Evolutionary conservation across 92 coral and sea anemone species (phyloP).

Genomic region (Montipora capitata): DNA sequence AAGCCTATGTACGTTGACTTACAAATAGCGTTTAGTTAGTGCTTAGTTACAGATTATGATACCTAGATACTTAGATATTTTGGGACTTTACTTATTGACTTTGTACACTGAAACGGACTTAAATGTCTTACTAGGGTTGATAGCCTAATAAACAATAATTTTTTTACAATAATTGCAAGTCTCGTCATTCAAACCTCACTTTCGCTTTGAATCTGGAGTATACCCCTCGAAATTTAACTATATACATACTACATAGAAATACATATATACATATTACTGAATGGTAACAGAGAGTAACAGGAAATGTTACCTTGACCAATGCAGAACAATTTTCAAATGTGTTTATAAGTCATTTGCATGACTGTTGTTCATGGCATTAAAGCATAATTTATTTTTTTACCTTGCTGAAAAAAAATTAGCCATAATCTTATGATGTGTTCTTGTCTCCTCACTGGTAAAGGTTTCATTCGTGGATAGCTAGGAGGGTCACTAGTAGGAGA

Average conservation of each 20-base stretch:
- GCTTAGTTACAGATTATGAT: not conserved
- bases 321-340: slow-evolving; percentile 1
- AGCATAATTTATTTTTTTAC: not conserved
- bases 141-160: too few species aligned
- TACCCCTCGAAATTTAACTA: too few species aligned
- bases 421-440: slow-evolving; percentile 17
- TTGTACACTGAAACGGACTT: too few species aligned
- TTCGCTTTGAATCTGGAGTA: too few species aligned
- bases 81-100: too few species aligned
- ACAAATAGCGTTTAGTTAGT: not conserved
- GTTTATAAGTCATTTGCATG: not conserved
- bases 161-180: too few species aligned
- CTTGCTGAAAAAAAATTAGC: not conserved
- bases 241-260: not conserved
- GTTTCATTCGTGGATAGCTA: slow-evolving; percentile 51
- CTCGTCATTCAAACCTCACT: too few species aligned
- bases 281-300: not conserved
- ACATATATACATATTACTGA: not conserved
- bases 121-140: too few species aligned
- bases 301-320: not conserved
- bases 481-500: slow-evolving; percentile 41
- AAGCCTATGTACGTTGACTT: not conserved
- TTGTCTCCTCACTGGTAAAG: slow-evolving; percentile 36
- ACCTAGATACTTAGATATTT: too few species aligned
- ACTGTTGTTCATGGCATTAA: not conserved